Evolutionary conservation across 1,140 invertebrate species (phyloP), one percentile per base, ranked within the genome.

Genomic region (Panagrolaimus sp.): DNA sequence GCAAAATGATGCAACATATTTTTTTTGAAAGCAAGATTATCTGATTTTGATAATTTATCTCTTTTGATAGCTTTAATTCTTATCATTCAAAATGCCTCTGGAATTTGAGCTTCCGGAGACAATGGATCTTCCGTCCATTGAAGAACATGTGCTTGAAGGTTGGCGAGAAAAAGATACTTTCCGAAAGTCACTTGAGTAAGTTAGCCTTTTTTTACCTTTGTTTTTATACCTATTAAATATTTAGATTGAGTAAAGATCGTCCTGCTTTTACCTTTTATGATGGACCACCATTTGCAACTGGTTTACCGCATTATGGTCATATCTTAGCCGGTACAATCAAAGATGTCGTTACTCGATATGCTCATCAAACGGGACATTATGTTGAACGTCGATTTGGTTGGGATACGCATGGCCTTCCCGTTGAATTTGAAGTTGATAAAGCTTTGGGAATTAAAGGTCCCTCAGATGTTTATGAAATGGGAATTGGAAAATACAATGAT

Each of bases 231-330:
- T 14, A 64, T 62, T 72, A 64, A 24, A 8, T 63, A 66, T 76
- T 63, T 52, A 80, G 78, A 47, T 43, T 78, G 43, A 73, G 67
- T 17, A 74, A 77, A 66, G 78, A 72, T 32, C 67, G 71, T n/a
- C 74, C 77, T 21, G 78, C 71, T 46, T 89, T 91, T 84, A 90
- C 93, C 0, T 99, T 99, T 84, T 99, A 96, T 84, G 96, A 99
- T 89, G 96, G 96, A 0, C 96, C 96, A 24, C 96, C 96, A 12
- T 99, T 99, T 88, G 96, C 96, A 0, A 99, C 96, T 21, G 96
- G 96, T 2, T 84, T 98, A 69, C 96, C 96, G 8, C 96, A 99
- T 88, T 99, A 99, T 87, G 96, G 96, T 0, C 96, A 98, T 80
- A 94, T 98, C 65, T 87, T 98, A 64, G 92, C 95, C 69, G 95